A percentile compares a stretch with the other conserved stretches of the same genome.
These are phyloP conservation scores for Pomacea canaliculata DNA, from an alignment of 2,888 invertebrate species.

Conservation along the genomic window DNA sequence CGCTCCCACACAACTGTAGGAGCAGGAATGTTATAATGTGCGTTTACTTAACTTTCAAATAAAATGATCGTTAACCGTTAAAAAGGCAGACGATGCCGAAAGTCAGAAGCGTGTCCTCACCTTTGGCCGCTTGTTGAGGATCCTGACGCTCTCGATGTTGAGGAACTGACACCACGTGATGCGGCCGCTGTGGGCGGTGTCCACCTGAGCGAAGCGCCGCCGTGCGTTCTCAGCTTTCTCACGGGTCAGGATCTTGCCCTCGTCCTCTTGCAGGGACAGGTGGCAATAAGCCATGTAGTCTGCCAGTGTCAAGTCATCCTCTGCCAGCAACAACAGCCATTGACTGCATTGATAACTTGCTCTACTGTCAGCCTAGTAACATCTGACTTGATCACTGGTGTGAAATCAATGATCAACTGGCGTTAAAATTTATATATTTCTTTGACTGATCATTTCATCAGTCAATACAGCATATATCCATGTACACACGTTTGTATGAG, in stretches of 20 bases:
- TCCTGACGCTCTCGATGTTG: conserved; percentile 45
- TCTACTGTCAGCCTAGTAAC: background rate
- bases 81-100: too few species aligned
- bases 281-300: conserved; percentile 42
- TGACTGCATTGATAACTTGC: background rate
- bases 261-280: conserved; percentile 30
- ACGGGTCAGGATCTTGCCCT: conserved; percentile 33
- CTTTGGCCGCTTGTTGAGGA: conserved; percentile 44
- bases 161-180: conserved; percentile 52
- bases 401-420: too few species aligned
- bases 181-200: conserved; percentile 36
- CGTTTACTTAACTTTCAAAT: too few species aligned
- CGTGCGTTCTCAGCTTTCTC: conserved; percentile 39
- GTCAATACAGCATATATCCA: too few species aligned
- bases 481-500: too few species aligned
- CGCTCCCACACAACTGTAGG: too few species aligned
- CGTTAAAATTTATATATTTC: too few species aligned
- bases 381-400: background rate
- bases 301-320: conserved; percentile 26
- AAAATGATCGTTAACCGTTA: too few species aligned
- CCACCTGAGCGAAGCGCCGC: conserved; percentile 40
- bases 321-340: conserved; percentile 18
- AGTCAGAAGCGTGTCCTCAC: conserved; percentile 27
- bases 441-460: too few species aligned
- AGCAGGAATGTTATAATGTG: too few species aligned